These are phyloP conservation scores for Aphodius sticticus DNA, from an alignment of 2,888 invertebrate genomes.

Conservation along the genomic window DNA sequence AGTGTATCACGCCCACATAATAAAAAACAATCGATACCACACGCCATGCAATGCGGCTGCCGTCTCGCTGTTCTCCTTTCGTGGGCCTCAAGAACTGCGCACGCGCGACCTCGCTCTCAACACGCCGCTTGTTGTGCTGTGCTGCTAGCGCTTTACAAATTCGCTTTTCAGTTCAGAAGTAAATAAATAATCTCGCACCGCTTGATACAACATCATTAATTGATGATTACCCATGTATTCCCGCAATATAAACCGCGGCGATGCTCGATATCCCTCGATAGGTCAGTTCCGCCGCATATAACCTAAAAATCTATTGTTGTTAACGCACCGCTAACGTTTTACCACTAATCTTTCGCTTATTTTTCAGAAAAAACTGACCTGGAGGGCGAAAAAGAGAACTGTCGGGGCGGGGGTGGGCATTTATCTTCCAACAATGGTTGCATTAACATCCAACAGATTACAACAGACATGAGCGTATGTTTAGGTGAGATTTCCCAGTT, in stretches of 20 bases:
- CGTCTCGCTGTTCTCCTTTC: conserved; percentile 53
- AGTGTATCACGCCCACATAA: conserved; percentile 49
- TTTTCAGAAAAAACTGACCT: conserved; percentile 48
- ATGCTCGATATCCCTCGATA: background rate
- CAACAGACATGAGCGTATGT: conserved; percentile 56
- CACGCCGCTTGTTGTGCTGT: conserved; percentile 32
- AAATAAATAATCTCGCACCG: conserved; percentile 33
- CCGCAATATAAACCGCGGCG: background rate
- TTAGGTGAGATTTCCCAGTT: conserved; percentile 47
- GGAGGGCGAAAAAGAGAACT: conserved; percentile 49
- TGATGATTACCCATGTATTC: background rate
- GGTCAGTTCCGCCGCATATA: background rate
- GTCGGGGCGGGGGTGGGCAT: conserved; percentile 54
- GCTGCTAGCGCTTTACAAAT: conserved; percentile 29
- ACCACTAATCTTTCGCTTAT: background rate
- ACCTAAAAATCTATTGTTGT: background rate
- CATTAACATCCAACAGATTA: conserved; percentile 43
- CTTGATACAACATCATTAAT: background rate
- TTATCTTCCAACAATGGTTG: conserved; percentile 44
- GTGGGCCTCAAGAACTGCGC: conserved; percentile 54
- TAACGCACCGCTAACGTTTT: background rate
- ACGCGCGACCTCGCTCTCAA: conserved; percentile 55
- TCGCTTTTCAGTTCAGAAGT: conserved; percentile 31
- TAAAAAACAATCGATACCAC: conserved; percentile 48
- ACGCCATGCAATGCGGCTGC: conserved; percentile 44